Conservation (phyloP, 1,140 invertebrate species). For the Drosophila watanabei region DNA sequence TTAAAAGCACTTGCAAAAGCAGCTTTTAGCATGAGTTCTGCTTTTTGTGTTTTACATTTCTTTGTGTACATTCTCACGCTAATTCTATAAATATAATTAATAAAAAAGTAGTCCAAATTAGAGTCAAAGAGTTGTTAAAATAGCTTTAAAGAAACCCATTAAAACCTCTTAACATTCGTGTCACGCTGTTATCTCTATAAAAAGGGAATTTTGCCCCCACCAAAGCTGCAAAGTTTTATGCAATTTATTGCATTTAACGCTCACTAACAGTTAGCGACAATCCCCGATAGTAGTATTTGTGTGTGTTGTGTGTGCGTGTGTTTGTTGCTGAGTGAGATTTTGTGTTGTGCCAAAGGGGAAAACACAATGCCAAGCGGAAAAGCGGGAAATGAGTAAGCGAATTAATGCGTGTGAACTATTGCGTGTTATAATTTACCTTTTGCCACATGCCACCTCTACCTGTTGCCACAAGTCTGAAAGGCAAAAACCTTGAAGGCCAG, state of each 20-base stretch:
- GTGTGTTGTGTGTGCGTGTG: constrained; percentile 10
- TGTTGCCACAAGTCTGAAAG: constrained; percentile 38
- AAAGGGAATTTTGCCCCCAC: background rate
- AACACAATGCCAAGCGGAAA: constrained; percentile 19
- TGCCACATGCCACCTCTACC: constrained; percentile 1
- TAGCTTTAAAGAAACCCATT: background rate
- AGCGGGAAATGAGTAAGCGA: constrained; percentile 12
- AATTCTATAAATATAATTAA: background rate
- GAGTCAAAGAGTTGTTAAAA: background rate
- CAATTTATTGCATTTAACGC: constrained; percentile 76
- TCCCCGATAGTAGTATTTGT: constrained; percentile 10
- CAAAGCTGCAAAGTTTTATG: constrained; percentile 54
- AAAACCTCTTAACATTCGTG: background rate
- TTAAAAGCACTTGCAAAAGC: background rate
- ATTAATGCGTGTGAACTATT: constrained; percentile 60
- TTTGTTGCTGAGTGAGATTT: constrained; percentile 42
- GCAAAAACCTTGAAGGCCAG: background rate
- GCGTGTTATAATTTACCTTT: constrained; percentile 41
- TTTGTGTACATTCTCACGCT: background rate
- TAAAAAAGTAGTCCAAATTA: background rate
- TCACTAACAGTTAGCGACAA: constrained; percentile 30
- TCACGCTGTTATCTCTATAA: constrained; percentile 10
- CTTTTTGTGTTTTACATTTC: background rate
- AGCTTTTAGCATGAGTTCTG: background rate
- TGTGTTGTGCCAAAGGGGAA: constrained; percentile 25